Base-by-base conservation (phyloP, 1,140 invertebrate genomes). In the Dysdera silvatica region DNA sequence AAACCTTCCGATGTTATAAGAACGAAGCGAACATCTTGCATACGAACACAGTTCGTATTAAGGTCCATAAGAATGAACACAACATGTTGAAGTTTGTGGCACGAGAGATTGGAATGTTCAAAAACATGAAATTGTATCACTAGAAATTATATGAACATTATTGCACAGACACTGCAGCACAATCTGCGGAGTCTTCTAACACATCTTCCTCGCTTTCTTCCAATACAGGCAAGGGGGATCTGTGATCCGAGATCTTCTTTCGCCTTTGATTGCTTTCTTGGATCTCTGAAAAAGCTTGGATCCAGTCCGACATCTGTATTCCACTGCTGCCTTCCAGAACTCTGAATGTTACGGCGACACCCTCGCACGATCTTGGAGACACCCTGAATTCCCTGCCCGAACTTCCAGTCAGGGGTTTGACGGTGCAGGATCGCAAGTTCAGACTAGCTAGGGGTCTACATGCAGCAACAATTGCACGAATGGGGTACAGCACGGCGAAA, bases 401-500 rank as follows among this genome's bases (percentile, higher is more conserved):
- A n/a, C n/a, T n/a, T 8, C 20, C 18, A 5, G 47, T 20, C 8
- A 65, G 23, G 16, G 33, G 37, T 23, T 65, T 54, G 8, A 65
- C 63, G 1, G 56, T 52, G 32, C 65, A 66, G 3, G 65, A 58
- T n/a, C 54, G 43, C 14, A 66, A 52, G 37, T 66, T 66, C 20
- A 66, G 18, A 18, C 58, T 66, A 18, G 58, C 65, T 23, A 66
- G 16, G 0, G 65, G 65, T 45, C 56, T 47, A 23, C 65, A 61
- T 0, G 65, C 65, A 6, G 65, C 57, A 6, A 61, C 24, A 7
- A 66, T 56, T 20, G 58, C 65, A 20, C 58, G 32, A 5, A 57
- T 43, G 4, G 65, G 65, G 20, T 56, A 66, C 23, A 66, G 28
- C 12, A 66, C 65, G n/a, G 65, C 65, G 32, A 66, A 66, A 24